Conservation (phyloP, 2,797 vertebrate genomes). For the Otolemur crassicaudatus region DNA sequence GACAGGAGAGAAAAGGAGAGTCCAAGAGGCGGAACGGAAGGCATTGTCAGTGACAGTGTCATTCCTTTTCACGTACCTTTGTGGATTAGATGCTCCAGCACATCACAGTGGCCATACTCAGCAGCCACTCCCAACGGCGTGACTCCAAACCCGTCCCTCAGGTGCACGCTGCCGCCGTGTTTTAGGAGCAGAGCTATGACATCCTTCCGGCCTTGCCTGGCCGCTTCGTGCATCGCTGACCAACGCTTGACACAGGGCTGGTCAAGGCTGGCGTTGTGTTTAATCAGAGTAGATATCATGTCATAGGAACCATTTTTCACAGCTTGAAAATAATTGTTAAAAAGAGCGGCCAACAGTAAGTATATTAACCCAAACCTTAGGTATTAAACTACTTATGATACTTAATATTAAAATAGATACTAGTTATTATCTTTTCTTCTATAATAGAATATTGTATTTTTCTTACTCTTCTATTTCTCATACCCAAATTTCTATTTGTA, state of each 20-base stretch:
- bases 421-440: background rate
- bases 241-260: conserved; percentile 91
- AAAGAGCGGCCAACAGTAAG: conserved; percentile 45
- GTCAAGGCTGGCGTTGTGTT: conserved; percentile 89
- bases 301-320: conserved; percentile 89
- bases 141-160: conserved; percentile 90
- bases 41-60: no score
- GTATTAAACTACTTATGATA: background rate
- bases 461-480: background rate
- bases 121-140: conserved; percentile 92
- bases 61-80: conserved; percentile 86
- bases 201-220: conserved; percentile 90
- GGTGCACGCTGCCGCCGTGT: conserved; percentile 89
- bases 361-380: background rate
- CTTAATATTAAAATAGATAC: background rate
- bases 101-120: conserved; percentile 90
- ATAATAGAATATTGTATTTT: background rate
- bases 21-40: background rate
- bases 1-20: background rate
- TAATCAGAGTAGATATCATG: conserved; percentile 89
- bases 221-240: conserved; percentile 94
- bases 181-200: conserved; percentile 90
- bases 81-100: conserved; percentile 93
- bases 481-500: background rate
- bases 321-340: conserved; percentile 85